Conservation (phyloP, 2,888 invertebrate species). For the Subacronicta megacephala region DNA sequence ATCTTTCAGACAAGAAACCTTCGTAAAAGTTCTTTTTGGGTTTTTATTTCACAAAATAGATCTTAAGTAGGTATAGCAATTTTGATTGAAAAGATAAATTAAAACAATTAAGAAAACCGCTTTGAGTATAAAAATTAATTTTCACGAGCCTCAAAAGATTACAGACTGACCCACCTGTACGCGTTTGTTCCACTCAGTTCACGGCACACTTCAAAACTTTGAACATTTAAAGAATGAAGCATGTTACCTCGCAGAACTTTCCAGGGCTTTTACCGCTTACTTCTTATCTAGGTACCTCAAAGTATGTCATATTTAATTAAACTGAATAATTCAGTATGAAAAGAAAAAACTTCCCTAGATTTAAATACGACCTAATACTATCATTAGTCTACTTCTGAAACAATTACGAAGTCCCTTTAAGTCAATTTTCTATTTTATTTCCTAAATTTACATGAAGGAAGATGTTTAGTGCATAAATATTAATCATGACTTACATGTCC, state of each 20-base stretch:
- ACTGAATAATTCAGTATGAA: constrained; percentile 2
- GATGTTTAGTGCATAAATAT: too few species aligned
- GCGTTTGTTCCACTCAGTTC: constrained; percentile 2
- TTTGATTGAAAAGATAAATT: not conserved
- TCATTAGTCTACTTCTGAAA: too few species aligned
- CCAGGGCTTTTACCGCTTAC: not conserved
- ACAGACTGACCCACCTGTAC: not conserved
- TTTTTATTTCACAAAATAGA: not conserved
- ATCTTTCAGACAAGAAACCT: not conserved
- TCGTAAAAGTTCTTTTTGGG: not conserved
- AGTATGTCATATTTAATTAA: constrained; percentile 3
- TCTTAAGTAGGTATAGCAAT: not conserved
- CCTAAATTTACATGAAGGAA: too few species aligned
- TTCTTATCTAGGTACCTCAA: constrained; percentile 2
- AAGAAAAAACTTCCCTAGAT: too few species aligned
- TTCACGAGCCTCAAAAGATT: constrained; percentile 14
- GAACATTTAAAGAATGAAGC: constrained; percentile 9
- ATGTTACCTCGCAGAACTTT: constrained; percentile 3
- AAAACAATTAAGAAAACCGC: not conserved
- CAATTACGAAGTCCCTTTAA: too few species aligned
- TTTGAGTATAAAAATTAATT: constrained; percentile 19
- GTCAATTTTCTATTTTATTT: too few species aligned
- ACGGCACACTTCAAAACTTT: constrained; percentile 11
- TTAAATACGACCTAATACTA: too few species aligned
- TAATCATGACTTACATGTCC: too few species aligned